Evolutionary conservation across 2,888 invertebrate genomes (phyloP).

Genomic region (Tetranychus truncatus): DNA sequence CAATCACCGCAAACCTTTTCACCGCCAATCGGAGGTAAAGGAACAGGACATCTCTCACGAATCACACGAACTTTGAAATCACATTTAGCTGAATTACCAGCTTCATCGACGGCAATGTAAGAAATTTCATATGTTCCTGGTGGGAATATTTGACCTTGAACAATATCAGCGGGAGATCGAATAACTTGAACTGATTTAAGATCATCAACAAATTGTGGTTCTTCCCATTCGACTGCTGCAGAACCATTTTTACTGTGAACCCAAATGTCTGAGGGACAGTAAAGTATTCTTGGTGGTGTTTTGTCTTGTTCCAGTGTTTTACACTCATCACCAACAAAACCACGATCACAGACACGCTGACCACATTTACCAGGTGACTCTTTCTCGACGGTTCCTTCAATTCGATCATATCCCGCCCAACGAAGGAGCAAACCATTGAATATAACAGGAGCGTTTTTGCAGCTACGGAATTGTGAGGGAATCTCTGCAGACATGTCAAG

Average conservation of each 20-base stretch:
- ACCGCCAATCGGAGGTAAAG: constrained; percentile 76
- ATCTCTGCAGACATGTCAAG: constrained; percentile 77
- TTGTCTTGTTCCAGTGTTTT: constrained; percentile 66
- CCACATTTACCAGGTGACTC: constrained; percentile 80
- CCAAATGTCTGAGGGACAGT: constrained; percentile 84
- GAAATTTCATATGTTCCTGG: constrained; percentile 42
- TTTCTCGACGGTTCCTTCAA: constrained; percentile 69
- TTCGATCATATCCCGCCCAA: constrained; percentile 82
- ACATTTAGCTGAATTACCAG: constrained; percentile 76
- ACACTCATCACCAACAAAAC: constrained; percentile 66
- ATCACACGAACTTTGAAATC: constrained; percentile 74
- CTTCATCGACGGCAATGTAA: constrained; percentile 78
- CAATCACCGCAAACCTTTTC: constrained; percentile 78
- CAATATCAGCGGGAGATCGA: constrained; percentile 23
- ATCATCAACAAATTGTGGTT: constrained; percentile 73
- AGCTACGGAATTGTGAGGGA: constrained; percentile 79
- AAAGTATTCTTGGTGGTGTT: constrained; percentile 60
- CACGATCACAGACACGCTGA: constrained; percentile 66
- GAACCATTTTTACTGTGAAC: constrained; percentile 80
- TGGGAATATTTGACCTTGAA: constrained; percentile 26
- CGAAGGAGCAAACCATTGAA: constrained; percentile 66
- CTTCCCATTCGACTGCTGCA: constrained; percentile 73
- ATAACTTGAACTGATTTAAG: constrained; percentile 24
- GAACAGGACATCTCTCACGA: constrained; percentile 71
- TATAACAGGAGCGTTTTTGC: constrained; percentile 72